Conservation (phyloP, 2,797 vertebrate species). For the Anabacerthia variegaticeps region DNA sequence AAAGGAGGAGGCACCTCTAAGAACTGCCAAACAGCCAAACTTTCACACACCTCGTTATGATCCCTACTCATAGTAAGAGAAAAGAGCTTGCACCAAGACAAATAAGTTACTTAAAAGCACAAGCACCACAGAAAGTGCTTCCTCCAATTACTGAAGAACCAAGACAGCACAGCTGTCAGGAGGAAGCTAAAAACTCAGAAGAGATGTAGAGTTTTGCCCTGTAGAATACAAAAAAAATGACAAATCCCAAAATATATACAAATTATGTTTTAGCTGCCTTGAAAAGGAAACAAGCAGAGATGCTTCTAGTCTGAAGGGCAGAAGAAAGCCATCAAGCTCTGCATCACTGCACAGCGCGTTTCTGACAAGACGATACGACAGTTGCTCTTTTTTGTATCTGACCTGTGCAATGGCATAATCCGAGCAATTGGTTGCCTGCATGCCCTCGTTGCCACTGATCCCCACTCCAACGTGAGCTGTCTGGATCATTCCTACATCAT, state of each 20-base stretch:
- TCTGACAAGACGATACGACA: not conserved
- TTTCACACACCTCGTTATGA: not conserved
- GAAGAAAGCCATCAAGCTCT: not conserved
- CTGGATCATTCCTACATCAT: constrained; percentile 99
- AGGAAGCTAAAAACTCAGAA: not conserved
- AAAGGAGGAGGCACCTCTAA: not conserved
- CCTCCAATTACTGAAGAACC: not conserved
- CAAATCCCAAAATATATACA: not conserved
- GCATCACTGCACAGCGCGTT: not conserved
- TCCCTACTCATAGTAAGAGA: not conserved
- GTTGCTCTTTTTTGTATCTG: constrained; percentile 24
- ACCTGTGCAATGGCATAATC: constrained; percentile 99
- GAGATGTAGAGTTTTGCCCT: not conserved
- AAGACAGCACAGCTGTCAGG: not conserved
- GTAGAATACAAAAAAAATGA: not conserved
- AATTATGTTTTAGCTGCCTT: not conserved
- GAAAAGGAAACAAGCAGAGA: not conserved
- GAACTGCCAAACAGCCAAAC: not conserved
- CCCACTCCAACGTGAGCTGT: constrained; percentile 96
- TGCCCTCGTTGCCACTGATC: constrained; percentile 97
- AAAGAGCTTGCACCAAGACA: not conserved
- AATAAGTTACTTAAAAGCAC: not conserved
- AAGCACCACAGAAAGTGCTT: not conserved
- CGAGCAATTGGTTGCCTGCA: constrained; percentile 98
- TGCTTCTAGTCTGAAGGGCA: not conserved